phyloP scores from a whole-genome alignment of 2,113 vertebrate genomes.

The Brienomyrus brachyistius region DNA sequence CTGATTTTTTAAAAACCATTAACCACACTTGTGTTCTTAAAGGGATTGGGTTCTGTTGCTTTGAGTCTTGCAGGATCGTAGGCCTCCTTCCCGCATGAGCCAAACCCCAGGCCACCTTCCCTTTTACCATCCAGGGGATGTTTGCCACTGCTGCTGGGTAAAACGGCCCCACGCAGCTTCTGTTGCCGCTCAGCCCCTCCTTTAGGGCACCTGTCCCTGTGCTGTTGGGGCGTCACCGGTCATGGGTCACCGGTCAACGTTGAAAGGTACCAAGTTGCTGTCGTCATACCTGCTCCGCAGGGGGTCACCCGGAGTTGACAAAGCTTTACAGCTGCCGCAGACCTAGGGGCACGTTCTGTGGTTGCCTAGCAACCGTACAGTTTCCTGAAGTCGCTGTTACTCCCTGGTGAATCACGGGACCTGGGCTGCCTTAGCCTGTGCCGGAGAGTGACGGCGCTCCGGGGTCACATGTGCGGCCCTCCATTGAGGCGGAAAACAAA shows the following conservation, averaged over 20 bases:
- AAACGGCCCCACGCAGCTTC: too few relatives aligned
- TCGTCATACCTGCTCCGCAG: conserved; percentile 31
- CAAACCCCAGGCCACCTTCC: background rate
- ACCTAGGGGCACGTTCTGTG: conserved; percentile 28
- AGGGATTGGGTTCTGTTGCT: background rate
- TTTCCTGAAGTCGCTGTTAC: conserved; percentile 21
- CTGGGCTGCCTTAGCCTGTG: background rate
- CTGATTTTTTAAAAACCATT: background rate
- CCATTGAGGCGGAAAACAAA: background rate
- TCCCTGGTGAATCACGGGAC: background rate
- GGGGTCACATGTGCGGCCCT: background rate
- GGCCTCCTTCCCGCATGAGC: background rate
- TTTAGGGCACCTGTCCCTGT: background rate
- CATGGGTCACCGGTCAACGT: conserved; percentile 23
- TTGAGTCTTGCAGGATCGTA: background rate
- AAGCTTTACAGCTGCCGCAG: conserved; percentile 38
- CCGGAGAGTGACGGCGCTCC: background rate
- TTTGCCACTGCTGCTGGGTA: background rate
- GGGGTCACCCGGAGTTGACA: conserved; percentile 42
- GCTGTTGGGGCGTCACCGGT: conserved; percentile 12
- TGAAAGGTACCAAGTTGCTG: background rate
- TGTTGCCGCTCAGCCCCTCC: background rate
- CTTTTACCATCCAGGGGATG: background rate
- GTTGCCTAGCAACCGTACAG: conserved; percentile 52
- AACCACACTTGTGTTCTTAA: background rate